Evolutionary conservation across 23 tunicate species (phyloP).

Genomic region (Ciona savignyi): DNA sequence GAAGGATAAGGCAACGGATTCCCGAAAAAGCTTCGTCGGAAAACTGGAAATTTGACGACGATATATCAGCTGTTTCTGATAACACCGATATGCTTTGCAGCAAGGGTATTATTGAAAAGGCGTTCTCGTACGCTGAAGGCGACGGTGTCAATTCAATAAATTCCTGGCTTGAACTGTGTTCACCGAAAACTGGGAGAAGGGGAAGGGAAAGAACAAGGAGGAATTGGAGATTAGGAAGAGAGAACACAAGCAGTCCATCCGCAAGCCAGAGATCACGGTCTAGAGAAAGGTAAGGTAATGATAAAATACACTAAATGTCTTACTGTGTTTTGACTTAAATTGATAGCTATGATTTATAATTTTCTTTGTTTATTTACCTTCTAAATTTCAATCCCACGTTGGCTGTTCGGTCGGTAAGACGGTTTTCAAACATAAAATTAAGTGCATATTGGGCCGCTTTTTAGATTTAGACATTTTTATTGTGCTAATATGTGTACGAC

Average conservation of each 20-base stretch:
- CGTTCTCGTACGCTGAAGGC: constrained; percentile 45
- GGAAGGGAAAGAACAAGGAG: constrained; percentile 17
- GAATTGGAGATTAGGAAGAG: background rate
- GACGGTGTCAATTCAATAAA: constrained; percentile 37
- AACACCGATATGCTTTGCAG: constrained; percentile 69
- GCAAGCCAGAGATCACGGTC: constrained; percentile 19
- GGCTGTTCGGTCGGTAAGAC: too few species aligned
- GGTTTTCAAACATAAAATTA: too few species aligned
- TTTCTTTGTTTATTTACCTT: too few species aligned
- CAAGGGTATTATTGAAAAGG: constrained; percentile 40
- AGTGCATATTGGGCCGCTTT: too few species aligned
- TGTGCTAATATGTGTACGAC: too few species aligned
- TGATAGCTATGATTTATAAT: too few species aligned
- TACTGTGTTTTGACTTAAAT: too few species aligned
- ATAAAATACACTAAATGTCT: too few species aligned
- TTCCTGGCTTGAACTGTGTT: constrained; percentile 30
- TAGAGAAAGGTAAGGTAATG: constrained; percentile 34
- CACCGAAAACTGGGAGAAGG: constrained; percentile 14
- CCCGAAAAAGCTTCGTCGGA: constrained; percentile 8
- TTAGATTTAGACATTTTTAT: too few species aligned
- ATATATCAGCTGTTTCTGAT: constrained; percentile 16
- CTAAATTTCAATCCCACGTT: too few species aligned
- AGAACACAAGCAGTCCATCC: constrained; percentile 29
- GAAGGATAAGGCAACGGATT: background rate
- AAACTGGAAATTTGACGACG: constrained; percentile 20